A percentile compares a stretch with the other conserved stretches of the same genome.
Conservation (phyloP, 1,140 invertebrate genomes). For the Leptonema lineaticorne region DNA sequence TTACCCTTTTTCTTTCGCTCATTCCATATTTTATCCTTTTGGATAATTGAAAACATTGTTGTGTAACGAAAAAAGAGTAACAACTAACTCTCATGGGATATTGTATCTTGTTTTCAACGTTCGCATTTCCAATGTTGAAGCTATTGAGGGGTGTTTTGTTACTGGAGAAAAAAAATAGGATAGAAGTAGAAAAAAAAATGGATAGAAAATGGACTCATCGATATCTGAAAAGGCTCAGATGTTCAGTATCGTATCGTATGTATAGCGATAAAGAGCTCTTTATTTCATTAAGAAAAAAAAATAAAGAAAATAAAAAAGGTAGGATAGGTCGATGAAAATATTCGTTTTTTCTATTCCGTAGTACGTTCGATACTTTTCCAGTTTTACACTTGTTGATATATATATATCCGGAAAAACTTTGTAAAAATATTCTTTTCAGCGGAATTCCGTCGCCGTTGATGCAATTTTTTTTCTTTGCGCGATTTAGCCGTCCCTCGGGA, state of each 20-base stretch:
- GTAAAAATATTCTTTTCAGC: not conserved
- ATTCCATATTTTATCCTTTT: not conserved
- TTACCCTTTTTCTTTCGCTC: conserved; percentile 1
- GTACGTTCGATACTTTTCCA: no score
- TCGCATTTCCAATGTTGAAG: not conserved
- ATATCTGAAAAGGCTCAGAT: not conserved
- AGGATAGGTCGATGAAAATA: not conserved
- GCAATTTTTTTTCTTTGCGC: not conserved
- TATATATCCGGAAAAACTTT: not conserved
- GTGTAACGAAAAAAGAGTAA: conserved; percentile 7
- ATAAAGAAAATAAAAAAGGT: no score
- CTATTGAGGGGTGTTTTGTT: conserved; percentile 13
- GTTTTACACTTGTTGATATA: not conserved
- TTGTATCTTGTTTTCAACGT: not conserved
- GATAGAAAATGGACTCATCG: no score
- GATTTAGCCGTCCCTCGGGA: not conserved
- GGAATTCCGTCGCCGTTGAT: not conserved
- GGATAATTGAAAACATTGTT: conserved; percentile 24
- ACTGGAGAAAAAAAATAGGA: not conserved
- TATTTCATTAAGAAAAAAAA: not conserved
- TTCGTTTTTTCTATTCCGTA: not conserved
- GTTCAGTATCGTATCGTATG: no score
- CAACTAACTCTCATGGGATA: conserved; percentile 13
- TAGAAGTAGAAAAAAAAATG: no score
- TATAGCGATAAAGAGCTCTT: conserved; percentile 11